These are phyloP conservation scores for Hypselothyrea guttata DNA, from an alignment of 2,888 invertebrate genomes.

Conservation along the genomic window DNA sequence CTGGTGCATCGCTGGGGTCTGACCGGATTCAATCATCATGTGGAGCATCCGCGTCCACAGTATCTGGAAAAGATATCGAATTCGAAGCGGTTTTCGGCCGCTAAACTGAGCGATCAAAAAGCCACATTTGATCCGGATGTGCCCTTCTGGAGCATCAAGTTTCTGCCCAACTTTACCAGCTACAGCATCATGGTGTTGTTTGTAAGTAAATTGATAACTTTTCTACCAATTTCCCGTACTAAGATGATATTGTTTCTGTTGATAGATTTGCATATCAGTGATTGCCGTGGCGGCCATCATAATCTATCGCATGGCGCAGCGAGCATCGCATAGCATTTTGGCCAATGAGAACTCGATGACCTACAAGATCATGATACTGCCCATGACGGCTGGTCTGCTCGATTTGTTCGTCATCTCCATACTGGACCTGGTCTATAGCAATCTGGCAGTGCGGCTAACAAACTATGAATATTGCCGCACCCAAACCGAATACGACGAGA, in stretches of 20 bases:
- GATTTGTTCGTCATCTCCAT: conserved; percentile 90
- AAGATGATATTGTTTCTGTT: conserved; percentile 25
- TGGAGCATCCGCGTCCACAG: conserved; percentile 90
- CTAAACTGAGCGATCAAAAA: conserved; percentile 13
- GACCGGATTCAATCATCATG: conserved; percentile 87
- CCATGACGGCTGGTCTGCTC: conserved; percentile 89
- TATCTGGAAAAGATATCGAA: conserved; percentile 86
- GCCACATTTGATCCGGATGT: conserved; percentile 86
- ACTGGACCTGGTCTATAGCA: conserved; percentile 87
- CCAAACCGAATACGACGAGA: conserved; percentile 93
- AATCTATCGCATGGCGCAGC: conserved; percentile 88
- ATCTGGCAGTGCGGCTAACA: conserved; percentile 87
- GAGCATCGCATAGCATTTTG: conserved; percentile 84
- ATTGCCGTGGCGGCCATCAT: conserved; percentile 90
- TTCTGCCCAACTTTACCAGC: conserved; percentile 88
- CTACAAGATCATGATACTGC: conserved; percentile 87
- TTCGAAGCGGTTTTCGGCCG: conserved; percentile 83
- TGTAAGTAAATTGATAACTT: conserved; percentile 61
- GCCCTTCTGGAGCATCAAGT: conserved; percentile 89
- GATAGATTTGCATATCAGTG: conserved; percentile 86
- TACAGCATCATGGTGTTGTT: conserved; percentile 85
- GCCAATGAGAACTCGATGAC: conserved; percentile 83
- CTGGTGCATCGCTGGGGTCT: conserved; percentile 93
- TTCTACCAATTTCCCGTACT: neutral
- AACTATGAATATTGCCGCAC: conserved; percentile 90